Percentiles rank a stretch among this genome's conserved stretches.
Conservation (phyloP, 2,113 vertebrate genomes). For the Climacteris rufus region DNA sequence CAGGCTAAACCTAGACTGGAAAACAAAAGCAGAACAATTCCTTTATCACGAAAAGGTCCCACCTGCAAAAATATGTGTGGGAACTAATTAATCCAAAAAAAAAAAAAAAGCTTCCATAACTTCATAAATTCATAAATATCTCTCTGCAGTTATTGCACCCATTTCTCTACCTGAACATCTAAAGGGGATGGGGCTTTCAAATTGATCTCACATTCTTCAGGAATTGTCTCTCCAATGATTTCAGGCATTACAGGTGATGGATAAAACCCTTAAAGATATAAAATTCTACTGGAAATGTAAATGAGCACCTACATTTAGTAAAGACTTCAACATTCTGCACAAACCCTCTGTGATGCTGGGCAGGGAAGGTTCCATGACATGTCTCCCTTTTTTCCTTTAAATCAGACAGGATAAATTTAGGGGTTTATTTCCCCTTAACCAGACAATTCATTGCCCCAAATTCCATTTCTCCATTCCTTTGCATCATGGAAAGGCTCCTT, state of each 20-base stretch:
- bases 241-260: background rate
- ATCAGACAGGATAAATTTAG: background rate
- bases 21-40: background rate
- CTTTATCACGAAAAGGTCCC: background rate
- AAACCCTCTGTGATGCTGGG: fast-evolving
- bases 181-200: background rate
- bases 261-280: background rate
- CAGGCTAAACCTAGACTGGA: background rate
- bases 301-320: background rate
- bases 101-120: background rate
- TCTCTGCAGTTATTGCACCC: fast-evolving
- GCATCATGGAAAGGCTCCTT: fast-evolving
- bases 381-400: fast-evolving
- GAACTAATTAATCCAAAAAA: background rate
- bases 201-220: background rate
- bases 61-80: background rate
- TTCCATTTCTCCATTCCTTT: background rate
- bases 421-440: background rate
- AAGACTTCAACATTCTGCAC: background rate
- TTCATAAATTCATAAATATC: background rate
- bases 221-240: background rate
- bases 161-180: background rate
- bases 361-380: background rate
- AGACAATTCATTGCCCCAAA: background rate
- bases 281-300: background rate